Evolutionary conservation across 2,113 vertebrate genomes (phyloP).

Genomic region (Cepphus grylle): DNA sequence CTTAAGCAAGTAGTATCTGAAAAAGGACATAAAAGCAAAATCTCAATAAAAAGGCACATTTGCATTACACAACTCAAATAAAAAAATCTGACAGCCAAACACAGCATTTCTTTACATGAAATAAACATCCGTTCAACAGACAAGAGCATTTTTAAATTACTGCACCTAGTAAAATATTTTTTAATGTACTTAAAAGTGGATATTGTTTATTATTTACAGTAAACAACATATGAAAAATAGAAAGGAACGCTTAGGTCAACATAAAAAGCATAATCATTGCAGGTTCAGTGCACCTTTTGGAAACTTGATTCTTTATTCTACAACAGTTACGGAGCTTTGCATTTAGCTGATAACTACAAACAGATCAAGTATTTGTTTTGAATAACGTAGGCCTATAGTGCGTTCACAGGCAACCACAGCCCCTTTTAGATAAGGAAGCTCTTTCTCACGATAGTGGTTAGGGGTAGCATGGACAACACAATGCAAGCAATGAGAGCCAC

Average conservation of each 20-base stretch:
- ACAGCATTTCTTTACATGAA: not conserved
- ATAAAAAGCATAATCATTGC: not conserved
- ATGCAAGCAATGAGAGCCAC: not conserved
- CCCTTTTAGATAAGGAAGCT: not conserved
- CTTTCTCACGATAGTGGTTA: not conserved
- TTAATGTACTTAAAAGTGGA: not conserved
- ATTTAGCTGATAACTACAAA: not conserved
- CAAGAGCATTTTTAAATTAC: not conserved
- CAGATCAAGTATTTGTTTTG: not conserved
- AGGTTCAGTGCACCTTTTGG: not conserved
- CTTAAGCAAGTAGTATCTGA: not conserved
- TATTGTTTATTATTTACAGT: not conserved
- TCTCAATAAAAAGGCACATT: not conserved
- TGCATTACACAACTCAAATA: not conserved
- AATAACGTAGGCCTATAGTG: not conserved
- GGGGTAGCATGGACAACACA: not conserved
- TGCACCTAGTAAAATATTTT: not conserved
- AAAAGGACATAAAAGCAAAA: not conserved
- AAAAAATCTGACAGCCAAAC: not conserved
- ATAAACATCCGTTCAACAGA: not conserved
- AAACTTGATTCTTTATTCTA: not conserved
- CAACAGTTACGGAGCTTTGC: not conserved
- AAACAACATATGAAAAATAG: not conserved
- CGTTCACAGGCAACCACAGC: not conserved
- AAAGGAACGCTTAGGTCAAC: not conserved